These are phyloP conservation scores for Metopolophium dirhodum DNA, from an alignment of 1,140 invertebrate genomes.

Conservation along the genomic window DNA sequence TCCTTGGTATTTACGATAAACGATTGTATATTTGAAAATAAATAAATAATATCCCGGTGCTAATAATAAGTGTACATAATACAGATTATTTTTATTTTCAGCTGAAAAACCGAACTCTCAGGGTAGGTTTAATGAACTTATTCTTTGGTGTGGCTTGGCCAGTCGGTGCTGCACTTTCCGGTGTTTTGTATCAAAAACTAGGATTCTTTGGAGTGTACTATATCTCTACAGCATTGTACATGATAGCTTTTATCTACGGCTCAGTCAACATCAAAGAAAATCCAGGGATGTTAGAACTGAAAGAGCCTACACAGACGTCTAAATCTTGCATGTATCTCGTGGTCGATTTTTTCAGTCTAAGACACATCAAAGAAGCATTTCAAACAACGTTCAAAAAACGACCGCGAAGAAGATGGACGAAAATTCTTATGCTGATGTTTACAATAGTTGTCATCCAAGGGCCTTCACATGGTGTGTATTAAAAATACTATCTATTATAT, in stretches of 20 bases:
- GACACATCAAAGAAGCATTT: slow-evolving; percentile 76
- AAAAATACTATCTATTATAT: neutral
- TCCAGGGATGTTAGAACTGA: slow-evolving; percentile 6
- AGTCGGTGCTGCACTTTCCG: slow-evolving; percentile 63
- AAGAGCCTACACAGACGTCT: neutral
- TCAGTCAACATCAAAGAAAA: slow-evolving; percentile 70
- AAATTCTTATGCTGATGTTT: slow-evolving; percentile 77
- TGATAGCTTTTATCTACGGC: slow-evolving; percentile 76
- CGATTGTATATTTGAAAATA: too few species aligned
- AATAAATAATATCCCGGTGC: too few species aligned
- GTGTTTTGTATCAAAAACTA: slow-evolving; percentile 68
- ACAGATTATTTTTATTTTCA: neutral
- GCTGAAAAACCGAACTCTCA: slow-evolving; percentile 77
- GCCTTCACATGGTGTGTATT: slow-evolving; percentile 75
- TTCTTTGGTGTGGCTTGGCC: slow-evolving; percentile 81
- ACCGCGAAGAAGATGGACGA: slow-evolving; percentile 72
- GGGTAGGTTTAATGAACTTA: slow-evolving; percentile 84
- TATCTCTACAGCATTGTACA: slow-evolving; percentile 74
- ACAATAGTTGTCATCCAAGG: slow-evolving; percentile 83
- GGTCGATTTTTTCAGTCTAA: slow-evolving; percentile 74
- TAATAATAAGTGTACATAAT: neutral
- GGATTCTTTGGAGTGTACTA: slow-evolving; percentile 82
- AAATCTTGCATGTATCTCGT: slow-evolving; percentile 60
- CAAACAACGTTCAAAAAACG: slow-evolving; percentile 77
- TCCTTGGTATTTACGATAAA: too few species aligned